A percentile compares a stretch with the other conserved stretches of the same genome.
These are phyloP conservation scores for Ruditapes philippinarum DNA, from an alignment of 1,140 invertebrate genomes.

Conservation along the genomic window DNA sequence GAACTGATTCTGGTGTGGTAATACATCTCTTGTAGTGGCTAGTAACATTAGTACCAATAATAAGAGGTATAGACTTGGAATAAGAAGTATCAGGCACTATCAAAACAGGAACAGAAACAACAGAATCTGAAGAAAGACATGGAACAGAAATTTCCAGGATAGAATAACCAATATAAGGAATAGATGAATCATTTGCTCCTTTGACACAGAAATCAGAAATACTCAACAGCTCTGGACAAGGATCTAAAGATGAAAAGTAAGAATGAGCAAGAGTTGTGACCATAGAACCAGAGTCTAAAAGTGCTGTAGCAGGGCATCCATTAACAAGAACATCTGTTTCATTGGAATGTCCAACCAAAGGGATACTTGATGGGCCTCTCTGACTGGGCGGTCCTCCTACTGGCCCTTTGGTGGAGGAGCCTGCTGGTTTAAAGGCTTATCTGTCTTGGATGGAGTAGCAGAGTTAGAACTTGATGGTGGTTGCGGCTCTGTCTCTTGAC, in stretches of 20 bases:
- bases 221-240: neutral
- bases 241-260: neutral
- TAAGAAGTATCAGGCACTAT: conserved; percentile 24
- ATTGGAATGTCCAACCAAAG: neutral
- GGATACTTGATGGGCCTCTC: neutral
- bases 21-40: neutral
- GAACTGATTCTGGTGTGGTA: neutral
- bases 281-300: neutral
- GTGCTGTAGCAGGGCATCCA: neutral
- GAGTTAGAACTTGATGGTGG: neutral
- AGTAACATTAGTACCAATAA: conserved; percentile 16
- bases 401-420: neutral
- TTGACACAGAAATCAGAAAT: neutral
- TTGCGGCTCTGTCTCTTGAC: neutral
- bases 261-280: neutral
- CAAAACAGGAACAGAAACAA: conserved; percentile 19
- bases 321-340: neutral
- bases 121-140: neutral
- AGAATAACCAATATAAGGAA: conserved; percentile 9
- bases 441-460: neutral
- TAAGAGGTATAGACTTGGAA: neutral
- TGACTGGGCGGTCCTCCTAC: neutral
- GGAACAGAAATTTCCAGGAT: neutral
- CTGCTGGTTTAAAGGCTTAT: neutral
- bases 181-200: neutral